Evolutionary conservation across 2,113 vertebrate species (phyloP).

Genomic region (Zosterops pallidus): DNA sequence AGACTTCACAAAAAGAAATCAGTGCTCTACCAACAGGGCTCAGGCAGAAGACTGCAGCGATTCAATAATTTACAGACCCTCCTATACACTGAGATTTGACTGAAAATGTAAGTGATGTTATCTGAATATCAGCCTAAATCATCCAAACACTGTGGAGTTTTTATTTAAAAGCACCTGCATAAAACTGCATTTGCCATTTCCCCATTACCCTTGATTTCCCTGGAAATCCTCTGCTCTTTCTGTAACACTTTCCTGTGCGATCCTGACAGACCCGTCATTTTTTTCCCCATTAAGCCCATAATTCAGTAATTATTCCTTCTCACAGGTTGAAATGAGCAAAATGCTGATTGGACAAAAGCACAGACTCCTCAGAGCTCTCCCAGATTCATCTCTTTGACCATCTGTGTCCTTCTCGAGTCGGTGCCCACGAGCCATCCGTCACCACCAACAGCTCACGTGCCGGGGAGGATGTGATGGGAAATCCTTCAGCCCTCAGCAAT

Average conservation of each 20-base stretch:
- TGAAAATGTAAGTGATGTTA: neutral
- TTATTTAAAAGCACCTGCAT: neutral
- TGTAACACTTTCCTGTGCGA: neutral
- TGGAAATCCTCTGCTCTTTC: conserved; percentile 20
- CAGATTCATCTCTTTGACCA: conserved; percentile 92
- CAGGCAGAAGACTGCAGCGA: neutral
- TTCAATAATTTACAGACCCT: neutral
- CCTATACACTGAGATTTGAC: neutral
- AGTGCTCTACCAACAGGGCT: neutral
- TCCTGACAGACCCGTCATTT: conserved; percentile 57
- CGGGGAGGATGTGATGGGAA: conserved; percentile 63
- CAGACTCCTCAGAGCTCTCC: conserved; percentile 22
- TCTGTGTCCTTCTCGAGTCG: conserved; percentile 97
- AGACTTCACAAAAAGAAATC: neutral
- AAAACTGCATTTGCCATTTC: neutral
- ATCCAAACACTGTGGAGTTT: neutral
- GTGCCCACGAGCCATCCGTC: conserved; percentile 88
- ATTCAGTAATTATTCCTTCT: conserved; percentile 77
- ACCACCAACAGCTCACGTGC: conserved; percentile 72
- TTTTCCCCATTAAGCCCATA: conserved; percentile 69
- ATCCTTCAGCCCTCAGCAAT: conserved; percentile 67
- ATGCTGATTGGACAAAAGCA: conserved; percentile 79
- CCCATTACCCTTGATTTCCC: neutral
- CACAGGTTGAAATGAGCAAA: conserved; percentile 71
- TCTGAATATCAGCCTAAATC: neutral